Evolutionary conservation across 2,888 invertebrate genomes (phyloP).

Genomic region (Conomelus anceps): DNA sequence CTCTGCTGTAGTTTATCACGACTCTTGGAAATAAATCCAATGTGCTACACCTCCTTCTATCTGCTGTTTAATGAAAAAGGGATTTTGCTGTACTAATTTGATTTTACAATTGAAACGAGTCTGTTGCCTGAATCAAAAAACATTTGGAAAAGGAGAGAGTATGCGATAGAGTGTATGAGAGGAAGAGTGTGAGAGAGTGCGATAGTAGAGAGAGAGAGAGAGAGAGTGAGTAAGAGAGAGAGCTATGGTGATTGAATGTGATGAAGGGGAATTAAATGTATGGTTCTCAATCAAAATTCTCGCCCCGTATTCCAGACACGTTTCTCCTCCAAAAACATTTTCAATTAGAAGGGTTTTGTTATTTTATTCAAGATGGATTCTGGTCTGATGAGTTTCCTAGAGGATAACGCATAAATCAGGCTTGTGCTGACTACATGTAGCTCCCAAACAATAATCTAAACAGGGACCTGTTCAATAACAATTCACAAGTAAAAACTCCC

Average conservation of each 20-base stretch:
- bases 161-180: not conserved
- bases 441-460: too few relatives aligned
- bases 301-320: not conserved
- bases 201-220: not conserved
- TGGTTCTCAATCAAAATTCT: not conserved
- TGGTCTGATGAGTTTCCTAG: not conserved
- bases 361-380: not conserved
- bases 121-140: not conserved
- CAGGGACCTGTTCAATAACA: too few relatives aligned
- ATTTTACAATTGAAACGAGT: not conserved
- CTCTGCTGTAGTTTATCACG: not conserved
- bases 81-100: not conserved
- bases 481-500: too few relatives aligned
- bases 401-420: not conserved
- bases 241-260: too few relatives aligned
- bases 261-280: not conserved
- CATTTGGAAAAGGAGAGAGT: not conserved
- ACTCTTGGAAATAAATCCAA: not conserved
- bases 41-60: not conserved
- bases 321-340: not conserved
- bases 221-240: not conserved
- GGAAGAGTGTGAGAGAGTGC: not conserved
- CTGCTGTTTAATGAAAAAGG: not conserved
- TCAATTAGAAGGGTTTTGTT: not conserved
- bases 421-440: not conserved